A percentile compares a stretch with the other conserved stretches of the same genome.
Evolutionary conservation across 37 sponge, comb jelly and placozoan species (phyloP).

Genomic region (Beroe forskalii): DNA sequence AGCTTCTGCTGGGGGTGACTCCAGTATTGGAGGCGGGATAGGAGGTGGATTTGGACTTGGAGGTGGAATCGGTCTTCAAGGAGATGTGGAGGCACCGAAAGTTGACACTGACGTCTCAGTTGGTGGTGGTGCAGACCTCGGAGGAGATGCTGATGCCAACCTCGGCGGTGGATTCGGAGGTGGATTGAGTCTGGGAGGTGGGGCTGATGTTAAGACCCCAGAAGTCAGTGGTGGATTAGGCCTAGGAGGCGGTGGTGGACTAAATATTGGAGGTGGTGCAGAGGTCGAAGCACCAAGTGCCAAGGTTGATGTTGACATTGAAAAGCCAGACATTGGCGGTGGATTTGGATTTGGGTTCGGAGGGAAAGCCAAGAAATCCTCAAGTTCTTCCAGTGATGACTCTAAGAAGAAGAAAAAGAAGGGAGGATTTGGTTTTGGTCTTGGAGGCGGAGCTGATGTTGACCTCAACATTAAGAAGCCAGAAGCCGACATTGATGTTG

Average conservation of each 20-base stretch:
- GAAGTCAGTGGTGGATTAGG: not conserved
- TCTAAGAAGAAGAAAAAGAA: constrained; percentile 54
- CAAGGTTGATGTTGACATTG: not conserved
- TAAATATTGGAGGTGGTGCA: not conserved
- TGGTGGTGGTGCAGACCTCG: constrained; percentile 13
- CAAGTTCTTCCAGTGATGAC: not conserved
- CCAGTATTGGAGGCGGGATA: constrained; percentile 20
- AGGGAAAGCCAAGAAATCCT: not conserved
- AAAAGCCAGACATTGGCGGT: not conserved
- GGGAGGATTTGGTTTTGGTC: constrained; percentile 36
- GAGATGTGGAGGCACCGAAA: constrained; percentile 21
- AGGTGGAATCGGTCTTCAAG: not conserved
- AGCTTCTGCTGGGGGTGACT: not conserved
- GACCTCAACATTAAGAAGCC: not conserved
- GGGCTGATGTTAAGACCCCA: not conserved
- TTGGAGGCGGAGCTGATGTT: constrained; percentile 13
- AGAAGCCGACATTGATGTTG: not conserved
- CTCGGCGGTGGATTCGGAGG: constrained; percentile 24
- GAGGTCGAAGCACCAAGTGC: not conserved
- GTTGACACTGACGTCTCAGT: not conserved
- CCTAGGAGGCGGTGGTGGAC: not conserved
- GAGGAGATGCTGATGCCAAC: constrained; percentile 11
- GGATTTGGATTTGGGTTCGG: constrained; percentile 5
- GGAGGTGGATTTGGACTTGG: constrained; percentile 6
- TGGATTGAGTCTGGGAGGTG: constrained; percentile 35